These are phyloP conservation scores for Platyscapa corneri DNA, from an alignment of 1,140 invertebrate species.

Conservation along the genomic window DNA sequence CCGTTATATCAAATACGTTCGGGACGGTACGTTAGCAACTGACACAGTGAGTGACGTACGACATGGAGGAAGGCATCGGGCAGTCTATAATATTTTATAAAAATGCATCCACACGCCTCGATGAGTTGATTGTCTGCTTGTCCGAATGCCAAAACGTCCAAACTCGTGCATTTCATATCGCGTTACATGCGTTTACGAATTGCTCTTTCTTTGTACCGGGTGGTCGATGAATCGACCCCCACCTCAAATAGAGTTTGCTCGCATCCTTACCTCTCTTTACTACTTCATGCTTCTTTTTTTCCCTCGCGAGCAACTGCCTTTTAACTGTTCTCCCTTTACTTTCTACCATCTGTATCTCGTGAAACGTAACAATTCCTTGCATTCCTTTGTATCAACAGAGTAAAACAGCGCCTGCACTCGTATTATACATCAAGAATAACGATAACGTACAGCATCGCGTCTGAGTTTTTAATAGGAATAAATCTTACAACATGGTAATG, in stretches of 20 bases:
- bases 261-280: slow-evolving; percentile 51
- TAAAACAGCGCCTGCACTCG: neutral
- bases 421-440: too few species aligned
- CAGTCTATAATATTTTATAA: slow-evolving; percentile 76
- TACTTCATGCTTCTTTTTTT: slow-evolving; percentile 7
- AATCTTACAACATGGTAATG: slow-evolving; percentile 20
- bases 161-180: slow-evolving; percentile 74
- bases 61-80: slow-evolving; percentile 72
- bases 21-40: slow-evolving; percentile 74
- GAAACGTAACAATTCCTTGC: neutral
- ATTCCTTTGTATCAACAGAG: neutral
- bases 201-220: slow-evolving; percentile 63
- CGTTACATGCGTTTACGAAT: slow-evolving; percentile 68
- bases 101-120: slow-evolving; percentile 75
- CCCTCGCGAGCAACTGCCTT: slow-evolving; percentile 8
- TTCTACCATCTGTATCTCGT: neutral
- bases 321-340: neutral
- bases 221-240: slow-evolving; percentile 66
- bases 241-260: slow-evolving; percentile 37
- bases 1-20: slow-evolving; percentile 74
- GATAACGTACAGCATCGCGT: too few species aligned
- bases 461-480: too few species aligned
- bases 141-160: slow-evolving; percentile 75
- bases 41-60: slow-evolving; percentile 75
- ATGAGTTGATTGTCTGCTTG: slow-evolving; percentile 76